Percentiles rank a stretch among this genome's conserved stretches.
Evolutionary conservation across 2,888 invertebrate species (phyloP).

Genomic region (Ctenicera cuprea): DNA sequence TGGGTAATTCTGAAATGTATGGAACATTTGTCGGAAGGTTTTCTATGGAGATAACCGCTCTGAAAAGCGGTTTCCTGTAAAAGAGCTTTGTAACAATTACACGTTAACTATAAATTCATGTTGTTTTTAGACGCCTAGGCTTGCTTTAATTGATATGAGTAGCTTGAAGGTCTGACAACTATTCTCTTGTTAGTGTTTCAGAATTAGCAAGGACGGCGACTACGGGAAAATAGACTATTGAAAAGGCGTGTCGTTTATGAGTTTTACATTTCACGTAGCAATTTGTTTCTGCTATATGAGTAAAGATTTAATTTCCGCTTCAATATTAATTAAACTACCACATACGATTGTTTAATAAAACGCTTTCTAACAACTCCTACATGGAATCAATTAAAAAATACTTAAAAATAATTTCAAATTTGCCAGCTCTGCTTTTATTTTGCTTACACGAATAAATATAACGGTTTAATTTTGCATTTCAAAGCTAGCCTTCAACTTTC

Average conservation of each 20-base stretch:
- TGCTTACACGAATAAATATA: too few relatives aligned
- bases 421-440: too few relatives aligned
- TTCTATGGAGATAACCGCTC: neutral
- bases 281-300: neutral
- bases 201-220: conserved; percentile 43
- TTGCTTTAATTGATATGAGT: conserved; percentile 40
- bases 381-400: too few relatives aligned
- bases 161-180: conserved; percentile 48
- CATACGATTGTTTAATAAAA: too few relatives aligned
- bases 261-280: conserved; percentile 25
- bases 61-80: conserved; percentile 9
- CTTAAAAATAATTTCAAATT: too few relatives aligned
- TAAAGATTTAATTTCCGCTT: too few relatives aligned
- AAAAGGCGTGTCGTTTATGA: conserved; percentile 45
- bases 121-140: neutral
- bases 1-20: neutral
- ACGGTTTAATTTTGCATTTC: too few relatives aligned
- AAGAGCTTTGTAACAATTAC: neutral
- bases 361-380: too few relatives aligned
- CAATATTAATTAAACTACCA: neutral
- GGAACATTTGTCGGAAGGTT: neutral
- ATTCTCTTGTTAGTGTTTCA: conserved; percentile 45
- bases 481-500: too few relatives aligned
- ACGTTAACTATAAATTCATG: neutral
- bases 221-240: conserved; percentile 41